Percentiles rank a stretch among this genome's conserved stretches.
These are phyloP conservation scores for Helogale parvula DNA, from an alignment of 2,113 vertebrate species.

Conservation along the genomic window DNA sequence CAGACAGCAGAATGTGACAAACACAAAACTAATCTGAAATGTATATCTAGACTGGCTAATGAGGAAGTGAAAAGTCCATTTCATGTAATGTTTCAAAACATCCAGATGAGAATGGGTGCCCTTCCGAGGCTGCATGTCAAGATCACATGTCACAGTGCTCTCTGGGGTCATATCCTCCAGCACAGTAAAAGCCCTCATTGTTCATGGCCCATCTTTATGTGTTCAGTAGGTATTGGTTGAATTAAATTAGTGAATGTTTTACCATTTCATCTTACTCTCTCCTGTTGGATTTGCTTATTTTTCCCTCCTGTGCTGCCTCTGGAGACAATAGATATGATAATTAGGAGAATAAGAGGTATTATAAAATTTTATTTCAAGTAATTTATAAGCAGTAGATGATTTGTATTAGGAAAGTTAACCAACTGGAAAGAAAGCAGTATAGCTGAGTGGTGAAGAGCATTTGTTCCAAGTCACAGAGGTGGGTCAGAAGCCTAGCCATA, in stretches of 20 bases:
- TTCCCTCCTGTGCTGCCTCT: not conserved
- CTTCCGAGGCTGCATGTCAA: too few relatives aligned
- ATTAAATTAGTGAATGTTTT: not conserved
- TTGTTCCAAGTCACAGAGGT: not conserved
- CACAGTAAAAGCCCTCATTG: not conserved
- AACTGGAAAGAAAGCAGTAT: not conserved
- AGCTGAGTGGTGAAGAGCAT: not conserved
- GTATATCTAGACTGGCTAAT: not conserved
- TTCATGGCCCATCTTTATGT: not conserved
- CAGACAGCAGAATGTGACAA: not conserved
- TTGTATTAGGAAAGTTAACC: not conserved
- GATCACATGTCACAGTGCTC: not conserved
- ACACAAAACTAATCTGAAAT: not conserved
- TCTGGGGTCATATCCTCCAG: not conserved
- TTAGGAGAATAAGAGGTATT: not conserved
- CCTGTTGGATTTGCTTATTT: not conserved
- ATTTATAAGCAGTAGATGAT: not conserved
- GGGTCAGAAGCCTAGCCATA: not conserved
- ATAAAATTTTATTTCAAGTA: not conserved
- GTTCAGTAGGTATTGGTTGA: not conserved
- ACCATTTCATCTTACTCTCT: not conserved
- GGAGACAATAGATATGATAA: not conserved
- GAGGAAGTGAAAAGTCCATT: not conserved
- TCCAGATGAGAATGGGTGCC: not conserved
- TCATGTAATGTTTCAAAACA: not conserved